phyloP scores from a whole-genome alignment of 2,113 vertebrate species.

The Motacilla alba region DNA sequence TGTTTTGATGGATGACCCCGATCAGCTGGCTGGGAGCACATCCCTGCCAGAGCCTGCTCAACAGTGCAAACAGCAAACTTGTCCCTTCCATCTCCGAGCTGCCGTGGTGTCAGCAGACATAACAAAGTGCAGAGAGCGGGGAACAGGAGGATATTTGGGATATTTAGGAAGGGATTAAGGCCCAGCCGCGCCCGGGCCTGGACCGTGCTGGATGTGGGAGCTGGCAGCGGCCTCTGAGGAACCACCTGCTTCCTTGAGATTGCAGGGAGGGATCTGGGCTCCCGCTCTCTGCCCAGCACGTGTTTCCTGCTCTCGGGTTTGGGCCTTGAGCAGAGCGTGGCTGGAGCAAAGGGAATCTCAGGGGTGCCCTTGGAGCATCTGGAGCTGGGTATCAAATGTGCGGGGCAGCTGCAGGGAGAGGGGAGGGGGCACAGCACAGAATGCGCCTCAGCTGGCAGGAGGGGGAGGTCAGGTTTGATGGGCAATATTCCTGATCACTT shows the following conservation, averaged over 20 bases:
- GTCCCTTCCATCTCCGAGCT: neutral
- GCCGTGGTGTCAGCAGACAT: neutral
- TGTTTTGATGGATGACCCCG: conserved; percentile 10
- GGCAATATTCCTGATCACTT: neutral
- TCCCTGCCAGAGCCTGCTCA: neutral
- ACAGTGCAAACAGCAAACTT: conserved; percentile 24
- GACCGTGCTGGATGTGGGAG: neutral
- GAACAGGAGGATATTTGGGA: neutral
- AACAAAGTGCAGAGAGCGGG: neutral
- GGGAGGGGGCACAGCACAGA: neutral
- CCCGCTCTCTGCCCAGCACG: neutral
- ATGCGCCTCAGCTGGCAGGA: neutral
- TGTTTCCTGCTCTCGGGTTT: conserved; percentile 19
- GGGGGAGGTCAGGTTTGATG: neutral
- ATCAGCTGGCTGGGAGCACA: neutral
- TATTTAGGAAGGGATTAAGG: neutral
- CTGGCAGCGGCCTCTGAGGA: conserved; percentile 2
- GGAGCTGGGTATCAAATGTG: accelerated
- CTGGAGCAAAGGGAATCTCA: neutral
- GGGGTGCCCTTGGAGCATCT: neutral
- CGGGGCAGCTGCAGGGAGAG: neutral
- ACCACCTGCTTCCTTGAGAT: conserved; percentile 60
- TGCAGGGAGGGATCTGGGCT: neutral
- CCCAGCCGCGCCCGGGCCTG: neutral
- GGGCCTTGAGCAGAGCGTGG: neutral